Conservation (phyloP, 2,888 invertebrate genomes). For the Agrenia bidenticulata region DNA sequence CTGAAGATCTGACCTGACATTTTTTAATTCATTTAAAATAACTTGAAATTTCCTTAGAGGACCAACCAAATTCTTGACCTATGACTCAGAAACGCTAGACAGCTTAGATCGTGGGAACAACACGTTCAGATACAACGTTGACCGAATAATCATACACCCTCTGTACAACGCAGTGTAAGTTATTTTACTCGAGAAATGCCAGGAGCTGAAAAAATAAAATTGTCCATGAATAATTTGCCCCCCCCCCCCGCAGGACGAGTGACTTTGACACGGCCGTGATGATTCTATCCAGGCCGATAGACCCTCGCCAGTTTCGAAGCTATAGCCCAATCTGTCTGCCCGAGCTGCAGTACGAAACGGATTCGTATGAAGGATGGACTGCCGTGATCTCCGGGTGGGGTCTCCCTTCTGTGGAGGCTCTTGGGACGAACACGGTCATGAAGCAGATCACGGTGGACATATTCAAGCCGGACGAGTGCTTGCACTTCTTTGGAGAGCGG, state of each 20-base stretch:
- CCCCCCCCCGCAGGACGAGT: slow-evolving; percentile 8
- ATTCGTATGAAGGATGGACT: slow-evolving; percentile 6
- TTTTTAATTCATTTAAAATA: neutral
- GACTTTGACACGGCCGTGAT: slow-evolving; percentile 24
- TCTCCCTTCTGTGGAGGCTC: neutral
- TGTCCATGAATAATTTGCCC: neutral
- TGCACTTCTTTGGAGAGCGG: neutral
- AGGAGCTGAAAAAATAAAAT: too few species aligned
- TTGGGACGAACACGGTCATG: slow-evolving; percentile 7
- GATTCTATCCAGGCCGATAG: slow-evolving; percentile 10
- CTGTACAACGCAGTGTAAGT: slow-evolving; percentile 4
- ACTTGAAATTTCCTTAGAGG: neutral
- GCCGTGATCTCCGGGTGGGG: slow-evolving; percentile 12
- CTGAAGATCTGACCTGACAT: neutral
- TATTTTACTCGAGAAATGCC: too few species aligned
- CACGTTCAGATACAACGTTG: neutral
- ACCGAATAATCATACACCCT: slow-evolving; percentile 12
- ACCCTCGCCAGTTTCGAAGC: neutral
- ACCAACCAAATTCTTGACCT: neutral
- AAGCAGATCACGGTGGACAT: slow-evolving; percentile 13
- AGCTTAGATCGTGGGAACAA: slow-evolving; percentile 4
- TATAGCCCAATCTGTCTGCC: slow-evolving; percentile 21
- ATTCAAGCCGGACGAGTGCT: neutral
- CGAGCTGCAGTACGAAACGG: slow-evolving; percentile 7
- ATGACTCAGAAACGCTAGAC: slow-evolving; percentile 6